Conservation (phyloP, 2,888 invertebrate genomes). For the Drosophila fungiperda region DNA sequence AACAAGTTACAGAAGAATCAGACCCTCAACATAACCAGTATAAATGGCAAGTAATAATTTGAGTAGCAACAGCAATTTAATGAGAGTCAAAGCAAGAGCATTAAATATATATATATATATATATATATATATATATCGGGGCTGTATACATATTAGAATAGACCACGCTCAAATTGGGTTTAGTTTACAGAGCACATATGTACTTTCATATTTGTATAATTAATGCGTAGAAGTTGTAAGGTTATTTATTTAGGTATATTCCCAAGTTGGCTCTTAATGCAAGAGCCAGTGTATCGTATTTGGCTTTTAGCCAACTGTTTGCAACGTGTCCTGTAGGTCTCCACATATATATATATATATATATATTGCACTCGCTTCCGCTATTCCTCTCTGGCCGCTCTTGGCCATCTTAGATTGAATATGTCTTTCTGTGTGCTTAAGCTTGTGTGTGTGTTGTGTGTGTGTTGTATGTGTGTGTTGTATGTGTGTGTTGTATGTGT, state of each 20-base stretch:
- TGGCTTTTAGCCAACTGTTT: conserved; percentile 34
- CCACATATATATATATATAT: not conserved
- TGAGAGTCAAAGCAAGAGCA: not conserved
- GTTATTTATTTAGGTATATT: conserved; percentile 25
- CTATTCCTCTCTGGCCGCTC: conserved; percentile 46
- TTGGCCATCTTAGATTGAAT: conserved; percentile 40
- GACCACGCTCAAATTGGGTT: not conserved
- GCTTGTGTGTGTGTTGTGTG: conserved; percentile 3
- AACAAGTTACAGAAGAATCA: not conserved
- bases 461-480: conserved; percentile 14
- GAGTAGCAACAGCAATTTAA: not conserved
- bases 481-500: conserved; percentile 15
- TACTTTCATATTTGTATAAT: conserved; percentile 22
- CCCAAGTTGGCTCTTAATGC: conserved; percentile 18
- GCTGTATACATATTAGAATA: not conserved
- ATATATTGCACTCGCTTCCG: conserved; percentile 41
- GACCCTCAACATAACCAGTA: not conserved
- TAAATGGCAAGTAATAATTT: not conserved
- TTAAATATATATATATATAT: not conserved
- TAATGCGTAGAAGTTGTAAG: conserved; percentile 21
- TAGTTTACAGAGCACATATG: not conserved
- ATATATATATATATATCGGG: not conserved
- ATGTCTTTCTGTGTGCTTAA: conserved; percentile 7
- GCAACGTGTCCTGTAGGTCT: conserved; percentile 16
- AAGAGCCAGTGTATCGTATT: conserved; percentile 25